Evolutionary conservation across 2,888 invertebrate genomes (phyloP).

Genomic region (Tolmerus cingulatus): DNA sequence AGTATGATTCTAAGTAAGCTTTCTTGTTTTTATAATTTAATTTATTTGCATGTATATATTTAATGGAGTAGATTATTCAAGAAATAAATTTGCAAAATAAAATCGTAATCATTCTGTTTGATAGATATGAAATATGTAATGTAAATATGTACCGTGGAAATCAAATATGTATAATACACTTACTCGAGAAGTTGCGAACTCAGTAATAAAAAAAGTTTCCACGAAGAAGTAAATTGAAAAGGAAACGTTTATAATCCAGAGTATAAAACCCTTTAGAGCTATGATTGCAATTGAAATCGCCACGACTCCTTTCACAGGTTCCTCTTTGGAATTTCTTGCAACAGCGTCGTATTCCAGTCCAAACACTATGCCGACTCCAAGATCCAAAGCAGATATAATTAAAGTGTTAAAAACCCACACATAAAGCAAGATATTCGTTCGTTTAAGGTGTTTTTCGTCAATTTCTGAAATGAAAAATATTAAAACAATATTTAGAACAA

Average conservation of each 20-base stretch:
- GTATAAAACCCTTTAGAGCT: constrained; percentile 62
- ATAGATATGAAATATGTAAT: too few relatives aligned
- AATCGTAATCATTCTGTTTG: too few relatives aligned
- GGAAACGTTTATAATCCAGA: constrained; percentile 62
- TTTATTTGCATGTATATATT: background rate
- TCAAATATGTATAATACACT: background rate
- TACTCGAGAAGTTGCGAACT: constrained; percentile 42
- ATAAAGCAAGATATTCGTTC: constrained; percentile 53
- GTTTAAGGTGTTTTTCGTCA: constrained; percentile 53
- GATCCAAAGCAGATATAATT: constrained; percentile 58
- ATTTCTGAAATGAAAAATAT: constrained; percentile 53
- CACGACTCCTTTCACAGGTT: constrained; percentile 51
- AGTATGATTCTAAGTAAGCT: too few relatives aligned
- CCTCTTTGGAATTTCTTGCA: constrained; percentile 50
- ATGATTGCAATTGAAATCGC: constrained; percentile 61
- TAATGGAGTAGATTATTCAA: too few relatives aligned
- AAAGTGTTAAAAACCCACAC: constrained; percentile 57
- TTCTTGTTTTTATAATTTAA: too few relatives aligned
- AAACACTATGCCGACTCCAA: constrained; percentile 59
- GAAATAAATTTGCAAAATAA: too few relatives aligned
- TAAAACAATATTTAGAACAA: background rate
- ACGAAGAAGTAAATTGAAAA: constrained; percentile 55
- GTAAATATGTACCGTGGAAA: too few relatives aligned
- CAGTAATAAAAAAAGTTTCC: constrained; percentile 49
- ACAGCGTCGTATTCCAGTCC: constrained; percentile 59